Base-by-base conservation (phyloP, 2,888 invertebrate genomes). In the Saturnia japonica region DNA sequence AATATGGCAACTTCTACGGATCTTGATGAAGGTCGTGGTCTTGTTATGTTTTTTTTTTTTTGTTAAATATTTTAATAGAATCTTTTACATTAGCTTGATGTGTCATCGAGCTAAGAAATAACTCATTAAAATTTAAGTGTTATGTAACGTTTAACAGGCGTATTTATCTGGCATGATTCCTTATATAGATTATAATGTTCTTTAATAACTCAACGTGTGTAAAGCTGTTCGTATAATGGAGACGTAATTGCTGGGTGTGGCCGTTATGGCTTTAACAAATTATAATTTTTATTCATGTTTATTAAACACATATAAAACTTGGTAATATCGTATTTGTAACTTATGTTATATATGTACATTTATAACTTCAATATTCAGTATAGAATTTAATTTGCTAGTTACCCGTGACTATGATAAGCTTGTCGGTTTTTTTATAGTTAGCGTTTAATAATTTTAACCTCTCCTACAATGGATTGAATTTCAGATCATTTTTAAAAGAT, bases 191-290 rank as follows among this genome's bases (percentile, higher is more conserved):
- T 71, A 79, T 80, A 60, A 72, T 69, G 69, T 75, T 71, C 74
- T 75, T 73, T 80, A 77, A 77, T 80, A 78, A 75, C 74, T 70
- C 62, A 25, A 68, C 68, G 72, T 71, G 72, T 71, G 75, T 80
- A 85, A 57, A 80, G 78, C 77, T 81, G 82, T 82, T 81, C 81
- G 83, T 80, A 85, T 86, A 88, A 88, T 87, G 82, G 80, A 83
- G 80, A 80, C 78, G 83, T 90, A 89, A 90, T 88, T 87, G 86
- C 85, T 75, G 86, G 88, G 87, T 87, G 89, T 87, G 88, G 87
- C 83, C 80, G 80, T 84, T 85, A 87, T 85, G 82, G 80, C 84
- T 79, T 77, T 78, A 82, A 80, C 82, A 85, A 86, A 85, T 86
- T 85, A 84, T 81, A 80, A 54, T 70, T 66, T 70, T 70, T 51